Evolutionary conservation across 2,797 vertebrate genomes (phyloP).

Genomic region (Spea hammondii): DNA sequence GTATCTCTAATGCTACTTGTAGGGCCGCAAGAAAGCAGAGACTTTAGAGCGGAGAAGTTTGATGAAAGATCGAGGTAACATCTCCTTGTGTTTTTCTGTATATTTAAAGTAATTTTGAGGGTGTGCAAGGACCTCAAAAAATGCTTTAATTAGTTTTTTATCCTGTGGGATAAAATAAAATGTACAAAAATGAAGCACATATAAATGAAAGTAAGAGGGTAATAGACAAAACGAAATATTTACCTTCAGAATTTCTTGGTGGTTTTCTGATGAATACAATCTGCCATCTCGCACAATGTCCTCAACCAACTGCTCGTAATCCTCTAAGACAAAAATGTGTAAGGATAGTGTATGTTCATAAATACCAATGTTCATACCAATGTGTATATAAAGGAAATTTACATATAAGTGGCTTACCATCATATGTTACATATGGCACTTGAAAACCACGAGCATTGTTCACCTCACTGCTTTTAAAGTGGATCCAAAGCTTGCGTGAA

Average conservation of each 20-base stretch:
- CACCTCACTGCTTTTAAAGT: conserved; percentile 94
- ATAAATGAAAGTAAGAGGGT: background rate
- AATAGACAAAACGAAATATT: conserved; percentile 46
- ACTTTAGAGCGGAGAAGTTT: conserved; percentile 98
- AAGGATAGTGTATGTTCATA: background rate
- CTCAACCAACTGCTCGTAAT: conserved; percentile 96
- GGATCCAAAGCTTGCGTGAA: conserved; percentile 95
- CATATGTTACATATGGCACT: conserved; percentile 96
- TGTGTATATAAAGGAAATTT: background rate
- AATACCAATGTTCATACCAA: background rate
- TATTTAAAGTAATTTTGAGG: conserved; percentile 99
- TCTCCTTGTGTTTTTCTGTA: conserved; percentile 97
- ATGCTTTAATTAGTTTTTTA: conserved; percentile 98
- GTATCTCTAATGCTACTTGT: conserved; percentile 79
- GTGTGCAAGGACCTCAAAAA: conserved; percentile 96
- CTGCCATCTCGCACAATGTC: conserved; percentile 95
- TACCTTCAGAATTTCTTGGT: conserved; percentile 98
- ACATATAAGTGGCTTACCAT: conserved; percentile 72
- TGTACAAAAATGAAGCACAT: background rate
- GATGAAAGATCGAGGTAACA: conserved; percentile 97
- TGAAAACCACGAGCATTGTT: conserved; percentile 96
- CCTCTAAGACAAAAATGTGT: conserved; percentile 73
- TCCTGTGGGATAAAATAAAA: conserved; percentile 71
- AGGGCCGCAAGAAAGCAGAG: conserved; percentile 92
- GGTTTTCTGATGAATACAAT: conserved; percentile 95